Base-by-base conservation (phyloP, 1,140 invertebrate species). In the Spodoptera litura region DNA sequence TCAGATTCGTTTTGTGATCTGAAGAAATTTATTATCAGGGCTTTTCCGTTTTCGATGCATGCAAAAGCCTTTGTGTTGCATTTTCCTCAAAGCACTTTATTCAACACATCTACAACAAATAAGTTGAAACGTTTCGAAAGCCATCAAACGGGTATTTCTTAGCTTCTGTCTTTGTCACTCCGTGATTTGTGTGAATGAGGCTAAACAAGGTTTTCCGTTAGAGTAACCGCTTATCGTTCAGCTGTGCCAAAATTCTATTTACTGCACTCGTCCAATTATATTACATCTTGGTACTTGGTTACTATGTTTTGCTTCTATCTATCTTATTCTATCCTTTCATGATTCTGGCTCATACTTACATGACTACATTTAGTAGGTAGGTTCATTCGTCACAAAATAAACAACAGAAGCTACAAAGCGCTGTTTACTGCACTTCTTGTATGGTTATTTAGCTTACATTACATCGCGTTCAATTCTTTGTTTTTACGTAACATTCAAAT, bases 181-280 rank as follows among this genome's bases (percentile, higher is more conserved):
- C 10, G 61, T 62, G 58, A 59, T 49, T 61, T 75, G 73, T 62
- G 44, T 38, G 56, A 74, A 74, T 61, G 58, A 59, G 58, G 58
- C 51, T 71, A 79, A 52, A 77, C 56, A 62, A 78, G 71, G 56
- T 15, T 55, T 59, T 31, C 75, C 62, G 74, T 74, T 79, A 79
- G 76, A 83, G 66, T 78, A 81, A 83, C 82, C 71, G 78, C 53
- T 77, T 51, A 10, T 55, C 25, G 62, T 55, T 4, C 11, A 70
- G 11, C 44, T 76, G 70, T 73, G 68, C 74, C 72, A 58, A 83
- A 77, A 78, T 80, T 59, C 38, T 72, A 77, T 76, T 79, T 44
- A 59, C 71, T 68, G 15, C 49, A 72, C 62, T 31, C 31, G 56
- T 73, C 27, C 61, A 74, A 74, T 52, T 78, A 68, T 52, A 68